Conservation (phyloP, 2,113 vertebrate species). For the Periophthalmus modestus region DNA sequence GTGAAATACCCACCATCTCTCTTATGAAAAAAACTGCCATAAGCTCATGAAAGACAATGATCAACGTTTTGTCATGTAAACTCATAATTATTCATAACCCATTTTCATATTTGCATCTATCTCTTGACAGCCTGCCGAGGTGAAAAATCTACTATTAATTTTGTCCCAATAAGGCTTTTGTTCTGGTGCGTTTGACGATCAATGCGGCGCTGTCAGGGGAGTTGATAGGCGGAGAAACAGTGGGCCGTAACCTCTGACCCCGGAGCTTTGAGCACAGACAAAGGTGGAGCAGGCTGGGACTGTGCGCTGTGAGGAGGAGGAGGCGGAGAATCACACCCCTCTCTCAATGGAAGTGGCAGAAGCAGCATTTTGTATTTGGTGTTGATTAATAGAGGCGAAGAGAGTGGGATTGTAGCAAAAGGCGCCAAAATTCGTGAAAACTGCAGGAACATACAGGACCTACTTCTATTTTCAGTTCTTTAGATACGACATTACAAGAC, state of each 20-base stretch:
- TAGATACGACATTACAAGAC: no score
- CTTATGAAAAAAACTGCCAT: constrained; percentile 2
- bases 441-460: no score
- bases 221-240: constrained; percentile 44
- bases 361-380: constrained; percentile 41
- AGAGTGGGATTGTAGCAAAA: neutral
- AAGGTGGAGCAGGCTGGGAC: constrained; percentile 6
- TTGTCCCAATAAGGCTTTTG: constrained; percentile 28
- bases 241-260: constrained; percentile 50
- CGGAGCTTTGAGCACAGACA: constrained; percentile 28
- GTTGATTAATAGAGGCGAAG: neutral
- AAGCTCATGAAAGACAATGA: constrained; percentile 8
- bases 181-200: constrained; percentile 35
- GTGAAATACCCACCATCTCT: constrained; percentile 51
- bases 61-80: constrained; percentile 47
- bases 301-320: neutral
- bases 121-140: constrained; percentile 20
- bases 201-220: constrained; percentile 37
- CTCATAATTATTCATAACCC: constrained; percentile 38
- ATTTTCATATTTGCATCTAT: constrained; percentile 42
- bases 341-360: constrained; percentile 35
- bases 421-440: no score
- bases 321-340: constrained; percentile 52
- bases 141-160: constrained; percentile 25
- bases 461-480: no score